A percentile compares a stretch with the other conserved stretches of the same genome.
These are phyloP conservation scores for Allobates femoralis DNA, from an alignment of 2,797 vertebrate genomes.

Conservation along the genomic window DNA sequence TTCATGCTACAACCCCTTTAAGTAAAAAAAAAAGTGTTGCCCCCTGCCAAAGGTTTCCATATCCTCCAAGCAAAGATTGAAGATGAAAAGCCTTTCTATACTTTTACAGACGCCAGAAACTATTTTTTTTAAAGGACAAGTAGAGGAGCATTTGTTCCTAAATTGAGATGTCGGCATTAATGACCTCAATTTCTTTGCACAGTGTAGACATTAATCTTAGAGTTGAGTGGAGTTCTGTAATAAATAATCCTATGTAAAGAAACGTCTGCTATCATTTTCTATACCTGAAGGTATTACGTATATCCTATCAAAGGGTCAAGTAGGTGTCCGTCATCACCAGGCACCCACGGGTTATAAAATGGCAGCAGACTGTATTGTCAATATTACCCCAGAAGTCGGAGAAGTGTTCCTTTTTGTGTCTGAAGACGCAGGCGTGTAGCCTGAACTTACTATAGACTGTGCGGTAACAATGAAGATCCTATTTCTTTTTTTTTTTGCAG, in stretches of 20 bases:
- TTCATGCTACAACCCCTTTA: too few species aligned
- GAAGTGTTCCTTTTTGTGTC: slow-evolving; percentile 33
- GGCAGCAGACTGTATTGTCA: slow-evolving; percentile 32
- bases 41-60: too few species aligned
- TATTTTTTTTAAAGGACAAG: neutral
- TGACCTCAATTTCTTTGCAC: slow-evolving; percentile 21
- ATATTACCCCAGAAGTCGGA: slow-evolving; percentile 25
- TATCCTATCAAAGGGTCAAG: slow-evolving; percentile 10
- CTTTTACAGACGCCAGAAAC: neutral
- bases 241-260: slow-evolving; percentile 9
- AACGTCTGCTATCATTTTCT: neutral
- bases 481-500: slow-evolving; percentile 66
- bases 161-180: neutral
- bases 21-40: neutral
- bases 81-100: neutral
- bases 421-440: slow-evolving; percentile 1
- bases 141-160: slow-evolving; percentile 13
- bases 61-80: neutral
- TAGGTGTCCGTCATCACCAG: slow-evolving; percentile 35
- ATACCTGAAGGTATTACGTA: neutral
- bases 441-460: slow-evolving; percentile 55
- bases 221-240: neutral
- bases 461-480: slow-evolving; percentile 13
- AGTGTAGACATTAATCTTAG: slow-evolving; percentile 14
- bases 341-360: neutral